A percentile compares a stretch with the other conserved stretches of the same genome.
Evolutionary conservation across 2,113 vertebrate species (phyloP).

Genomic region (Chauna torquata): DNA sequence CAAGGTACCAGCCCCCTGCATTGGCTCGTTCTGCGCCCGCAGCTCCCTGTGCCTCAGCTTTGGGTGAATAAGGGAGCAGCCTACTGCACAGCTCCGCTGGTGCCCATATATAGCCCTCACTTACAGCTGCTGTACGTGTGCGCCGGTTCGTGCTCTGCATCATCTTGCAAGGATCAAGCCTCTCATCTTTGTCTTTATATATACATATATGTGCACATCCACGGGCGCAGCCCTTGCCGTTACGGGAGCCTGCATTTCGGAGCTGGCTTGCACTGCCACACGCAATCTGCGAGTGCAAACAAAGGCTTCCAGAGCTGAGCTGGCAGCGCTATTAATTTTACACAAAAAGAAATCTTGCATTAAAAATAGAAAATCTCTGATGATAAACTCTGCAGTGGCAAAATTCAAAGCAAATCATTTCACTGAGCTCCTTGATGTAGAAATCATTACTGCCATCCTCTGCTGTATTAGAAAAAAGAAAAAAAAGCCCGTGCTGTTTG

Average conservation of each 20-base stretch:
- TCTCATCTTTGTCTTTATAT: not conserved
- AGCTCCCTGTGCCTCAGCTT: not conserved
- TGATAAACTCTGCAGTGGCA: not conserved
- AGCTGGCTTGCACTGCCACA: not conserved
- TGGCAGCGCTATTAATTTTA: constrained; percentile 6
- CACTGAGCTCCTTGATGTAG: constrained; percentile 15
- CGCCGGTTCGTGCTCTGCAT: rapidly evolving
- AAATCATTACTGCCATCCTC: constrained; percentile 42
- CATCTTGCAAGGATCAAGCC: not conserved
- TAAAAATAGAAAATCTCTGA: constrained; percentile 40
- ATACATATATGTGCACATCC: not conserved
- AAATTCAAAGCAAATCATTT: constrained; percentile 45
- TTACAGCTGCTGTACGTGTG: not conserved
- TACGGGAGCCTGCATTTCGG: not conserved
- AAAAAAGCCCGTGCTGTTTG: not conserved
- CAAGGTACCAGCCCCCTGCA: not conserved
- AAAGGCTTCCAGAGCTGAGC: not conserved
- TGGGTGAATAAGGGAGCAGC: not conserved
- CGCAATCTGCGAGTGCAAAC: not conserved
- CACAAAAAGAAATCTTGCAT: not conserved
- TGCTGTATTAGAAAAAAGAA: not conserved
- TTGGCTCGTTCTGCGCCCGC: rapidly evolving
- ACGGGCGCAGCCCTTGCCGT: not conserved
- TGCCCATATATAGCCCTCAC: rapidly evolving
- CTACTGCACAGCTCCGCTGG: too few relatives aligned